phyloP scores from a whole-genome alignment of 2,113 vertebrate genomes.

The Papio anubis region DNA sequence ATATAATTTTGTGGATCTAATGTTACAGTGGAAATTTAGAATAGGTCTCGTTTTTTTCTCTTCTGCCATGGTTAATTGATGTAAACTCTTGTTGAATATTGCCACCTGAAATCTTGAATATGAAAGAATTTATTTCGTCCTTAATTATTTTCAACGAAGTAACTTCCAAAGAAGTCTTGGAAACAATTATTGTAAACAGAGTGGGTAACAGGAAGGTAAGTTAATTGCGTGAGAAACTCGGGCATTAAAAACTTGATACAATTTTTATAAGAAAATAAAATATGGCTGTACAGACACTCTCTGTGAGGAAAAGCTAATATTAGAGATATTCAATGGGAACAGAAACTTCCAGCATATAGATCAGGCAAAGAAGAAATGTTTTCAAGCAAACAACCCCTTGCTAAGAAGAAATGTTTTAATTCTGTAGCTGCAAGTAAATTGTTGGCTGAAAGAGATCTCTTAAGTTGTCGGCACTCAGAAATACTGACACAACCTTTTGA shows the following conservation, averaged over 20 bases:
- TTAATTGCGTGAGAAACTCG: neutral
- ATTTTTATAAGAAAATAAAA: neutral
- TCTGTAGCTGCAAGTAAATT: neutral
- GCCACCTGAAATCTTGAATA: neutral
- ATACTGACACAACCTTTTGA: neutral
- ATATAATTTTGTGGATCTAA: neutral
- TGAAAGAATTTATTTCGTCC: neutral
- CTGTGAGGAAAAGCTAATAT: neutral
- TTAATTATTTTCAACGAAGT: slow-evolving; percentile 6
- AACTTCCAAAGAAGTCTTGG: neutral
- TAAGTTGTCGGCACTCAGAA: neutral
- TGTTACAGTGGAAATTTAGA: neutral
- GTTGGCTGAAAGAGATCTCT: neutral
- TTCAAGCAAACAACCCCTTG: neutral
- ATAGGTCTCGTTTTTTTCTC: neutral
- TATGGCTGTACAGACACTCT: neutral
- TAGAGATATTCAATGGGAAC: neutral
- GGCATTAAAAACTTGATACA: neutral
- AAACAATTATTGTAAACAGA: neutral
- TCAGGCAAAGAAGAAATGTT: neutral
- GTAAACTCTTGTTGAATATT: neutral
- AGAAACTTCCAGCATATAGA: neutral
- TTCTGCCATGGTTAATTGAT: neutral
- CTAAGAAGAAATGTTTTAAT: neutral
- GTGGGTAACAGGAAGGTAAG: neutral